phyloP scores from a whole-genome alignment of 2,888 invertebrate genomes.

The Sericinus montela region DNA sequence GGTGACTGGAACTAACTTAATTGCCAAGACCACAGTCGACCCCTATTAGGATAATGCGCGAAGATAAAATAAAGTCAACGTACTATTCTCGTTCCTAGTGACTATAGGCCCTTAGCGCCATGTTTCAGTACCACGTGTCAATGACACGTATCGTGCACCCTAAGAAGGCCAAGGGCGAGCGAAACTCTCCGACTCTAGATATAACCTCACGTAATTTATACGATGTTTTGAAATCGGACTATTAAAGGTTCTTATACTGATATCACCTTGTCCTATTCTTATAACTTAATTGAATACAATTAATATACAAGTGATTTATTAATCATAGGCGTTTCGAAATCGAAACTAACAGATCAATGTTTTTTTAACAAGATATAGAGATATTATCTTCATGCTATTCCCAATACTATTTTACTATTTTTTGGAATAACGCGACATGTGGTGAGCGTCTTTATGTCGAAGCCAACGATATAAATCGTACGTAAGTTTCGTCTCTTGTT shows the following conservation, averaged over 20 bases:
- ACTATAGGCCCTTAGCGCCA: not conserved
- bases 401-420: no score
- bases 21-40: no score
- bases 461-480: no score
- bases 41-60: no score
- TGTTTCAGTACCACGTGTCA: constrained; percentile 9
- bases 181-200: constrained; percentile 3
- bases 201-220: constrained; percentile 22
- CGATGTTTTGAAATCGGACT: constrained; percentile 18
- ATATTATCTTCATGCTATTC: no score
- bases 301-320: not conserved
- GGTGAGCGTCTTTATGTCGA: no score
- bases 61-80: no score
- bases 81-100: not conserved
- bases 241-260: constrained; percentile 1
- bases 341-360: not conserved
- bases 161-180: constrained; percentile 21
- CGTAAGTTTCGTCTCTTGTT: no score
- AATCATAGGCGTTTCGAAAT: not conserved
- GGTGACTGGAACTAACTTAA: no score
- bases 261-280: constrained; percentile 21
- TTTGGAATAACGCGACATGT: no score
- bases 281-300: not conserved
- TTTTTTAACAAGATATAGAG: no score
- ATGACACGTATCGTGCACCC: constrained; percentile 10